These are phyloP conservation scores for Drosophila algonquin DNA, from an alignment of 2,888 invertebrate genomes.

Conservation along the genomic window DNA sequence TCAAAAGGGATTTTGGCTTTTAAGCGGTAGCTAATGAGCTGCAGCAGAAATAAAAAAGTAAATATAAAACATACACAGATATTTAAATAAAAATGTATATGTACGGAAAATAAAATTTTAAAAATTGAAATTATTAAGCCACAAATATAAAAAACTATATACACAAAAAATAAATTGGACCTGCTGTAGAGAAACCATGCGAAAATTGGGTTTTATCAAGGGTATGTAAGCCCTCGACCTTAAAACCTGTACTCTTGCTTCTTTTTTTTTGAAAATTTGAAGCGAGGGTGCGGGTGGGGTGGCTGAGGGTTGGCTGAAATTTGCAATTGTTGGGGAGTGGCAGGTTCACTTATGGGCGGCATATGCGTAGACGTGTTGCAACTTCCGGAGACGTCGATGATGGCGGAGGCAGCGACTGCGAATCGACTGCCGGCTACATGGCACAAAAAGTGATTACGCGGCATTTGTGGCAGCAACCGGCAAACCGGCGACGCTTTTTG, in stretches of 20 bases:
- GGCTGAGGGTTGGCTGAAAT: conserved; percentile 14
- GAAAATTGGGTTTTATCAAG: neutral
- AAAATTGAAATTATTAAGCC: no score
- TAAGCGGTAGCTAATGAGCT: neutral
- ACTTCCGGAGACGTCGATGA: conserved; percentile 67
- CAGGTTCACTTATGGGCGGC: conserved; percentile 54
- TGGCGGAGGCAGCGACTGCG: conserved; percentile 13
- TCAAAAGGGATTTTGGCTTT: neutral
- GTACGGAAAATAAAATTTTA: no score
- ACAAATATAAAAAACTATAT: no score
- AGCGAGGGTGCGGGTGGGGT: conserved; percentile 19
- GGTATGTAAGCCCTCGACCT: neutral
- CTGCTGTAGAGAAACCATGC: no score
- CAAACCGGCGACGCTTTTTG: conserved; percentile 64
- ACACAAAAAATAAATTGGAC: no score
- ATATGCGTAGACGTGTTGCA: conserved; percentile 75
- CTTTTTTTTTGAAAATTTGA: conserved; percentile 55
- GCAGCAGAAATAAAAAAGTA: no score
- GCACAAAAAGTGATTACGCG: conserved; percentile 72
- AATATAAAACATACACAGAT: no score
- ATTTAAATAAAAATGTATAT: no score
- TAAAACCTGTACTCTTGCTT: neutral
- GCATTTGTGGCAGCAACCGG: conserved; percentile 62
- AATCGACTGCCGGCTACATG: neutral
- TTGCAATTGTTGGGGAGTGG: conserved; percentile 67